Percentiles rank a stretch among this genome's conserved stretches.
These are phyloP conservation scores for Aspidiotus rigidus DNA, from an alignment of 2,888 invertebrate genomes.

Conservation along the genomic window DNA sequence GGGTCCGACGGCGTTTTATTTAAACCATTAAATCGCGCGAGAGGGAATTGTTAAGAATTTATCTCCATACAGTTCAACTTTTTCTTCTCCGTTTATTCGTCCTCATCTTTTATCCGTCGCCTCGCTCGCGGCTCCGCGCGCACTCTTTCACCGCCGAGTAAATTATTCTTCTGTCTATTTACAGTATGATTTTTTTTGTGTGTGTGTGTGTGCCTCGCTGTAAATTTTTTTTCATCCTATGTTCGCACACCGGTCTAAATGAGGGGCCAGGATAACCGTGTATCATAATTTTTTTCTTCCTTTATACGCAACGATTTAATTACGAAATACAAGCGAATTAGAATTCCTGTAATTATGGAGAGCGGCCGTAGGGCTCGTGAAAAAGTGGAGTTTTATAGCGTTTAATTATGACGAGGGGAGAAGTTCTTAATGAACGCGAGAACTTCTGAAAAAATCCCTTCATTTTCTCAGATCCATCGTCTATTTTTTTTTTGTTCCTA, in stretches of 20 bases:
- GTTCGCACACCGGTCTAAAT: neutral
- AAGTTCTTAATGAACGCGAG: neutral
- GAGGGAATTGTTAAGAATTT: constrained; percentile 23
- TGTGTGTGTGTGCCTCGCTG: too few relatives aligned
- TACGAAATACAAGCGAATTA: neutral
- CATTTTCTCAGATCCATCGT: neutral
- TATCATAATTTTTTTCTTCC: neutral
- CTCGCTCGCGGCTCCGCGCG: too few relatives aligned
- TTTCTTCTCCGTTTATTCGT: neutral
- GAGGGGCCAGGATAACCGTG: neutral
- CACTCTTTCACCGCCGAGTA: too few relatives aligned
- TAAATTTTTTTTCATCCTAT: neutral
- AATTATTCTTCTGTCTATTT: too few relatives aligned
- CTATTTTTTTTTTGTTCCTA: neutral
- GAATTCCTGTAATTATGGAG: constrained; percentile 1
- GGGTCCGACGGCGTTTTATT: constrained; percentile 16
- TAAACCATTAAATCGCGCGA: constrained; percentile 29
- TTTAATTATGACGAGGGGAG: neutral
- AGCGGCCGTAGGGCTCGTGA: neutral
- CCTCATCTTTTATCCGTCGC: too few relatives aligned
- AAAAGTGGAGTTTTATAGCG: neutral
- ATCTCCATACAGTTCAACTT: constrained; percentile 22
- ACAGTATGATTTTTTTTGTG: neutral
- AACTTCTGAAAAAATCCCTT: neutral
- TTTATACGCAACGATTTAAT: neutral